A percentile compares a stretch with the other conserved stretches of the same genome.
Evolutionary conservation across 2,888 invertebrate species (phyloP).

Genomic region (Acanthosoma haemorrhoidale): DNA sequence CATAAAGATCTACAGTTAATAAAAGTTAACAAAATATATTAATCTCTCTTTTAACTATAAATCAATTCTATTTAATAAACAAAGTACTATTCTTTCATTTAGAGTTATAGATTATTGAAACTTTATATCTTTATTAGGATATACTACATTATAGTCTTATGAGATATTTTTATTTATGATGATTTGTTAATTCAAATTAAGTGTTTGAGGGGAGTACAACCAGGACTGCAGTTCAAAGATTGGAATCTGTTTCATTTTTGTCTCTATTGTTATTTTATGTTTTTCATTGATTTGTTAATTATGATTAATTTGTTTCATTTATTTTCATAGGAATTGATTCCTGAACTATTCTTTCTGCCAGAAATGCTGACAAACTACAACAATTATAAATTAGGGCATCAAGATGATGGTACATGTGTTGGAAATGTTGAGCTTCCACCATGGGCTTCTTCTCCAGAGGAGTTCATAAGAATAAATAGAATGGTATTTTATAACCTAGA

Average conservation of each 20-base stretch:
- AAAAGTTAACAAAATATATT: too few relatives aligned
- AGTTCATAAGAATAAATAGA: conserved; percentile 94
- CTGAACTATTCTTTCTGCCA: conserved; percentile 97
- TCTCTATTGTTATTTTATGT: neutral
- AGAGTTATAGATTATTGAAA: too few relatives aligned
- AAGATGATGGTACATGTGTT: conserved; percentile 71
- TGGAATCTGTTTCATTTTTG: neutral
- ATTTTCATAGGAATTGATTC: conserved; percentile 77
- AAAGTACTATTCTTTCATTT: too few relatives aligned
- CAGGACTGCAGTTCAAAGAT: too few relatives aligned
- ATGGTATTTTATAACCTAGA: conserved; percentile 57
- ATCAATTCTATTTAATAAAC: too few relatives aligned
- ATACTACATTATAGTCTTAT: too few relatives aligned
- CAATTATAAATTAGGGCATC: conserved; percentile 77
- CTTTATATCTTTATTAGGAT: too few relatives aligned
- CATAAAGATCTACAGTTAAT: too few relatives aligned
- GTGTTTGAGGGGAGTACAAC: too few relatives aligned
- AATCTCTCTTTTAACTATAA: too few relatives aligned
- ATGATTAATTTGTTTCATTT: neutral
- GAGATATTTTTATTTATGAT: too few relatives aligned
- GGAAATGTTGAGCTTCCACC: conserved; percentile 89
- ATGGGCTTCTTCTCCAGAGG: conserved; percentile 96
- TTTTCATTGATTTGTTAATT: neutral
- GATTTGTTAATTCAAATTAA: neutral
- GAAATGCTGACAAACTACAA: conserved; percentile 95